Conservation (phyloP, 2,888 invertebrate species). For the Oithona nana region DNA sequence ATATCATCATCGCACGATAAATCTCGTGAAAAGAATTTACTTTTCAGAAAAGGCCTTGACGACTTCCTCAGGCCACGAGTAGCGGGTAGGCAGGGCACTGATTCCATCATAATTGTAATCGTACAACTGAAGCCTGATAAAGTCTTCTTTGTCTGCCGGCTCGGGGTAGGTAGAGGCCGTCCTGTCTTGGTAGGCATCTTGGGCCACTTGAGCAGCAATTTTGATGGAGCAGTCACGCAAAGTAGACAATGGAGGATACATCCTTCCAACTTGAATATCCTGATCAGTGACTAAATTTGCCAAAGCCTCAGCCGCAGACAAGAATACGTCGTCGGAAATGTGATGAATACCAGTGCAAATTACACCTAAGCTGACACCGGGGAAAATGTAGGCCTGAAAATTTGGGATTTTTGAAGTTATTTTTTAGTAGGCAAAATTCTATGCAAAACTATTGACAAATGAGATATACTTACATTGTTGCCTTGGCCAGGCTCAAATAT, state of each 20-base stretch:
- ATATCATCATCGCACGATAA: too few species aligned
- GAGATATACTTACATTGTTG: too few species aligned
- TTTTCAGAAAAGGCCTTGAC: not conserved
- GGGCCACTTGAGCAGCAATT: conserved; percentile 31
- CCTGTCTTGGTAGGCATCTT: conserved; percentile 29
- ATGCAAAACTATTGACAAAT: too few species aligned
- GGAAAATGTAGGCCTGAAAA: conserved; percentile 95
- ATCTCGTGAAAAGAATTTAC: too few species aligned
- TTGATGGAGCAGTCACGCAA: conserved; percentile 58
- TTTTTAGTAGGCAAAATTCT: too few species aligned
- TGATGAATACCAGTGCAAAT: conserved; percentile 79
- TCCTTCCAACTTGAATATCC: conserved; percentile 59
- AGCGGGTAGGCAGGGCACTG: conserved; percentile 22
- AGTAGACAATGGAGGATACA: conserved; percentile 70
- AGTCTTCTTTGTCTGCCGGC: conserved; percentile 33
- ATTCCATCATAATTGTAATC: conserved; percentile 24
- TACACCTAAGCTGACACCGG: conserved; percentile 78
- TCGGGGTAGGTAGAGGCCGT: conserved; percentile 34
- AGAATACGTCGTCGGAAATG: conserved; percentile 79
- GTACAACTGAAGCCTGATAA: conserved; percentile 31
- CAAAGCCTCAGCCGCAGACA: conserved; percentile 69
- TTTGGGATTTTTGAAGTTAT: too few species aligned
- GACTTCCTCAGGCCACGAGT: conserved; percentile 23
- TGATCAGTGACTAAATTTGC: conserved; percentile 58
- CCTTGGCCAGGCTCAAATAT: conserved; percentile 83